These are phyloP conservation scores for Diarsia rubi DNA, from an alignment of 2,888 invertebrate genomes.

Conservation along the genomic window DNA sequence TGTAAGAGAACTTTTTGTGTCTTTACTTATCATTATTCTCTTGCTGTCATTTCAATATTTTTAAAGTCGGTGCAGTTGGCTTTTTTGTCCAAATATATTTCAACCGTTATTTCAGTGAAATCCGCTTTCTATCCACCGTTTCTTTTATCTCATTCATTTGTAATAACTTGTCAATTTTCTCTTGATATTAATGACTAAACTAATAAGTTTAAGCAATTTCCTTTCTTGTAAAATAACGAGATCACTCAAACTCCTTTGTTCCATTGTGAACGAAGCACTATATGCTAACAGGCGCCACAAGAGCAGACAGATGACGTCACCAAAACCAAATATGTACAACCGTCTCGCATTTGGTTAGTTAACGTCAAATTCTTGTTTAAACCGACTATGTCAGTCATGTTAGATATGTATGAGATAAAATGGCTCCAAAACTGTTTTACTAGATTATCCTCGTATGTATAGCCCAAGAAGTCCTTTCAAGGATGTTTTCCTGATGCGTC, in stretches of 20 bases:
- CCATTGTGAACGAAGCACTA: background rate
- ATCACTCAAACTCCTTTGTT: background rate
- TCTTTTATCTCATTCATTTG: background rate
- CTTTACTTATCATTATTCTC: background rate
- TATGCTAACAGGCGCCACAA: background rate
- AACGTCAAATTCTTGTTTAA: conserved; percentile 12
- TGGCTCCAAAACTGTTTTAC: background rate
- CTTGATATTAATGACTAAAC: background rate
- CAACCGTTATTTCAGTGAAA: background rate
- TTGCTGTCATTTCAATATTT: background rate
- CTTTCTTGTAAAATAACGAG: background rate
- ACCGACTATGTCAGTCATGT: background rate
- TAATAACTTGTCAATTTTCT: background rate
- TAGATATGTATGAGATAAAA: conserved; percentile 10
- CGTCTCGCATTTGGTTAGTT: background rate
- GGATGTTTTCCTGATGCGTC: conserved; percentile 4
- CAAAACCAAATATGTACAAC: conserved; percentile 24
- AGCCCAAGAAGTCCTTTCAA: background rate
- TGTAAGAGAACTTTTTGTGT: too few species aligned
- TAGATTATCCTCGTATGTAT: background rate
- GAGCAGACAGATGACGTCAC: conserved; percentile 20
- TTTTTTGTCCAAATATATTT: background rate
- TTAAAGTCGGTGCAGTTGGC: background rate
- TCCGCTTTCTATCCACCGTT: background rate
- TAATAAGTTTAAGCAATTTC: background rate